Evolutionary conservation across 2,888 invertebrate species (phyloP).

Genomic region (Rotaria magnacalcarata): DNA sequence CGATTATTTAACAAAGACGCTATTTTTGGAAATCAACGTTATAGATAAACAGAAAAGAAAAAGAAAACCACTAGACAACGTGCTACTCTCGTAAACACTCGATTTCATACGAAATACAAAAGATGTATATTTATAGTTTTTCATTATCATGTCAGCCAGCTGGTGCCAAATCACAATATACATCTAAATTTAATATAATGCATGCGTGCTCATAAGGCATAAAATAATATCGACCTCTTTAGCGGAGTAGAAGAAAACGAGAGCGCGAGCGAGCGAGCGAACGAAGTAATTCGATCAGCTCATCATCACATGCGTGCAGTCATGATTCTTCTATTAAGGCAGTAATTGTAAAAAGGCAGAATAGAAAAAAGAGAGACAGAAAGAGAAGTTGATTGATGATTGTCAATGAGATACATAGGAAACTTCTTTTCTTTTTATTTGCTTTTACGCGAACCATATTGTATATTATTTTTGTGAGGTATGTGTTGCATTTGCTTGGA

Average conservation of each 20-base stretch:
- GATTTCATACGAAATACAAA: not conserved
- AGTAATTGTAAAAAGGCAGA: not conserved
- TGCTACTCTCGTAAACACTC: not conserved
- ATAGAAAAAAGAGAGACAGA: not conserved
- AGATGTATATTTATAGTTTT: too few relatives aligned
- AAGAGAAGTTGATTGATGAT: not conserved
- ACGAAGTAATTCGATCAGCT: not conserved
- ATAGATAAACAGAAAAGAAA: too few relatives aligned
- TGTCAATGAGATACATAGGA: not conserved
- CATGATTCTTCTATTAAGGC: not conserved
- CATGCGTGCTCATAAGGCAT: not conserved
- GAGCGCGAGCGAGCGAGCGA: too few relatives aligned
- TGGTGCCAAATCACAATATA: not conserved
- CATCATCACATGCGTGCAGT: not conserved
- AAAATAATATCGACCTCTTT: not conserved
- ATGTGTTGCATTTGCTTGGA: too few relatives aligned
- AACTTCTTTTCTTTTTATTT: not conserved
- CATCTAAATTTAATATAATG: not conserved
- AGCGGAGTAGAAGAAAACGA: not conserved
- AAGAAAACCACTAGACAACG: too few relatives aligned
- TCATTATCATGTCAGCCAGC: not conserved
- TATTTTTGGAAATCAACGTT: not conserved
- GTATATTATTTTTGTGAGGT: too few relatives aligned
- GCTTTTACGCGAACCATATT: too few relatives aligned
- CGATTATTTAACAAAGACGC: not conserved